These are phyloP conservation scores for Syrista parreyssii DNA, from an alignment of 2,888 invertebrate genomes.

Conservation along the genomic window DNA sequence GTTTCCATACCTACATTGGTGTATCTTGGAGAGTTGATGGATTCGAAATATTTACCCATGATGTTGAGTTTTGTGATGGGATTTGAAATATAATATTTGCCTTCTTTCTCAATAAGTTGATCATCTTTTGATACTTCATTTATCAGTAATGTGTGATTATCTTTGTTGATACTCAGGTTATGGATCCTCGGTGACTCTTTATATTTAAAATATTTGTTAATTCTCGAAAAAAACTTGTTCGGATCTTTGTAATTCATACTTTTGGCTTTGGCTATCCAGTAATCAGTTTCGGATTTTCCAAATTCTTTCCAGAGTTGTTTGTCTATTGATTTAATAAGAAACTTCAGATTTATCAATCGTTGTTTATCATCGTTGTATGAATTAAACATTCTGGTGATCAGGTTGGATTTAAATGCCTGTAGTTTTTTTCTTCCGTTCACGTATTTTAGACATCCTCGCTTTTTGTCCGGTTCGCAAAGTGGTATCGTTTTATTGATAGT, in stretches of 20 bases:
- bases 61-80: background rate
- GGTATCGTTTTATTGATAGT: constrained; percentile 12
- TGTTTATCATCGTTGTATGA: background rate
- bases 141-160: background rate
- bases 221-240: constrained; percentile 16
- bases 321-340: constrained; percentile 9
- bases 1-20: constrained; percentile 5
- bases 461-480: background rate
- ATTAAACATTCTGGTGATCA: constrained; percentile 7
- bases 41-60: constrained; percentile 5
- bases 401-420: constrained; percentile 16
- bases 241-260: constrained; percentile 15
- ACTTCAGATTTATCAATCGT: background rate
- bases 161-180: constrained; percentile 3
- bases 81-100: background rate
- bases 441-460: constrained; percentile 16
- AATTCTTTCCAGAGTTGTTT: constrained; percentile 16
- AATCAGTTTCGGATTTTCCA: constrained; percentile 8
- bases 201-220: constrained; percentile 14
- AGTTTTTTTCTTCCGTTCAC: constrained; percentile 14
- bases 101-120: background rate
- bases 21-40: constrained; percentile 22
- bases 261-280: constrained; percentile 14
- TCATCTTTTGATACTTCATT: background rate
- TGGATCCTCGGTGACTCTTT: background rate